Percentiles rank a stretch among this genome's conserved stretches.
phyloP scores from a whole-genome alignment of 2,888 invertebrate genomes.

The Rambutsinella grinnellia region DNA sequence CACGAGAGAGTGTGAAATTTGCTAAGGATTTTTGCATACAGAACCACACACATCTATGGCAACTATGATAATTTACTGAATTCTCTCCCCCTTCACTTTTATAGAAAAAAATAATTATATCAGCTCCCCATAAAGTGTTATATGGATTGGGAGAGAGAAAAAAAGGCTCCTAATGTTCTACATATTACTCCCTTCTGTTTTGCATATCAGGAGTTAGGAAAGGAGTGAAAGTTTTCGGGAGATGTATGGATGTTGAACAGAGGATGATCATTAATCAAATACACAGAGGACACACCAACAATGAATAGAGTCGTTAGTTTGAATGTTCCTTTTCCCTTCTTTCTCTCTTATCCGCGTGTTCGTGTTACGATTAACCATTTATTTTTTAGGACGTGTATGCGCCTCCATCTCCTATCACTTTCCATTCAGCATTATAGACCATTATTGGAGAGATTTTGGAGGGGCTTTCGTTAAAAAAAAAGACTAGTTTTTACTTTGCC shows the following conservation, averaged over 20 bases:
- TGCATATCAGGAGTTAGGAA: conserved; percentile 14
- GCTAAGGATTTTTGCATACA: no score
- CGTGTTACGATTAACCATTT: neutral
- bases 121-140: no score
- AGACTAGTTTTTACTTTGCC: no score
- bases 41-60: no score
- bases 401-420: no score
- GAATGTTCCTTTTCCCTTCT: conserved; percentile 14
- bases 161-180: conserved; percentile 20
- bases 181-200: conserved; percentile 30
- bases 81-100: no score
- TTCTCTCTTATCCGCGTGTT: conserved; percentile 13
- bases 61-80: no score
- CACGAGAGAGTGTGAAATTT: no score
- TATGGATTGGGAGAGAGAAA: conserved; percentile 34
- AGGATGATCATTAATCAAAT: conserved; percentile 57
- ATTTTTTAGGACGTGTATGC: neutral
- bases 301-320: conserved; percentile 52
- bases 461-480: no score
- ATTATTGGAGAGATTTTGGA: no score
- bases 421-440: no score
- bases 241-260: conserved; percentile 36
- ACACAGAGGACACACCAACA: conserved; percentile 57
- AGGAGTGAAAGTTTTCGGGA: neutral
- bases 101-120: no score